Conservation (phyloP, 2,888 invertebrate genomes). For the Julus scandinavius region DNA sequence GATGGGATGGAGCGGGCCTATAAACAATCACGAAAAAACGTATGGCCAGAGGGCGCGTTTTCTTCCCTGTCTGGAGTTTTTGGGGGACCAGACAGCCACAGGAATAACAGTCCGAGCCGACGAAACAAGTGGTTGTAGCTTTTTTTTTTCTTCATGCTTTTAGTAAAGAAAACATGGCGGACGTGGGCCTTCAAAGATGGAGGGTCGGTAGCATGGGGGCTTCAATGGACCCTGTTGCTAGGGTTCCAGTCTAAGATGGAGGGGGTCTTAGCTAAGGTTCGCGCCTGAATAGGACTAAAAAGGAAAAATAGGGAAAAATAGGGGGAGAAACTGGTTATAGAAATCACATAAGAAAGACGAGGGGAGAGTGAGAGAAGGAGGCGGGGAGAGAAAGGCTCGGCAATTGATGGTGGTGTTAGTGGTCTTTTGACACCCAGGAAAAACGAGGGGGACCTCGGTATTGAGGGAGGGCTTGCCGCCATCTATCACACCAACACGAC, state of each 20-base stretch:
- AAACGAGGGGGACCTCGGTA: slow-evolving; percentile 42
- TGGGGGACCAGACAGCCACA: background rate
- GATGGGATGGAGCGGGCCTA: background rate
- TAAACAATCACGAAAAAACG: background rate
- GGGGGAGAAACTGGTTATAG: slow-evolving; percentile 37
- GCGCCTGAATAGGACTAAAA: background rate
- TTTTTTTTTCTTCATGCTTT: background rate
- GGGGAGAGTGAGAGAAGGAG: slow-evolving; percentile 38
- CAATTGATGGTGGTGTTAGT: slow-evolving; percentile 53
- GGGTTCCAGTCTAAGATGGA: background rate
- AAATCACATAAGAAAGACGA: slow-evolving; percentile 9
- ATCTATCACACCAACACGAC: slow-evolving; percentile 44
- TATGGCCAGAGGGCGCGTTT: background rate
- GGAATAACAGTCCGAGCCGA: background rate
- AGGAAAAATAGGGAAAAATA: slow-evolving; percentile 12
- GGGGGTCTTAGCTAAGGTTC: background rate
- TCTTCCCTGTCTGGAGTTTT: background rate
- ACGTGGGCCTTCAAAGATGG: background rate
- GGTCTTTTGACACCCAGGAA: slow-evolving; percentile 49
- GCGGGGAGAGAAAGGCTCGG: slow-evolving; percentile 49
- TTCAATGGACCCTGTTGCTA: background rate
- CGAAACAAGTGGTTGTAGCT: background rate
- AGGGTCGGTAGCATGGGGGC: background rate
- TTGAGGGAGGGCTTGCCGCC: slow-evolving; percentile 42
- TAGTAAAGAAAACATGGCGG: background rate